Evolutionary conservation across 2,797 vertebrate species (phyloP).

Genomic region (Alauda arvensis): DNA sequence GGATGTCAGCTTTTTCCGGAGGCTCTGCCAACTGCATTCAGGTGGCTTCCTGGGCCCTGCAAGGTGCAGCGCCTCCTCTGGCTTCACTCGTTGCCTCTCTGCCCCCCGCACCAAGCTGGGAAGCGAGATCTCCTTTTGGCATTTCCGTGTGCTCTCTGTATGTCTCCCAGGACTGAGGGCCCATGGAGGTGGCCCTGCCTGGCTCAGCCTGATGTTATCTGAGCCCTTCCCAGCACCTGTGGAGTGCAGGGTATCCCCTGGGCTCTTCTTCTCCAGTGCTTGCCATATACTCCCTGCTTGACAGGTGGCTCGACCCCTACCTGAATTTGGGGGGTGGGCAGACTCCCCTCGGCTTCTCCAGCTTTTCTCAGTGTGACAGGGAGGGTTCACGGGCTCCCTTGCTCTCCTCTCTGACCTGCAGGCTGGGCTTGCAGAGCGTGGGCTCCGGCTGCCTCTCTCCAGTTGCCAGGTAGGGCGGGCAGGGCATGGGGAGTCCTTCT

Average conservation of each 20-base stretch:
- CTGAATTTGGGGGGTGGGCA: rapidly evolving
- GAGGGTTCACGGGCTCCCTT: not conserved
- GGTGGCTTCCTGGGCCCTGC: not conserved
- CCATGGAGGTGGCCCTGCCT: not conserved
- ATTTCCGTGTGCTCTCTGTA: not conserved
- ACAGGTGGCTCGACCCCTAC: not conserved
- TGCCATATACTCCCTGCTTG: not conserved
- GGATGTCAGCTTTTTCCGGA: not conserved
- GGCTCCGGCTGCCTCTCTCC: conserved; percentile 22
- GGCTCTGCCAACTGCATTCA: conserved; percentile 8
- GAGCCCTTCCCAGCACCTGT: not conserved
- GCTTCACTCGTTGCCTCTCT: not conserved
- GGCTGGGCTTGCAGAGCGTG: not conserved
- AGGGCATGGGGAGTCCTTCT: not conserved
- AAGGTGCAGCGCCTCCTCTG: not conserved
- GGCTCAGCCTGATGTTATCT: not conserved
- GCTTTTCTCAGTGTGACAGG: not conserved
- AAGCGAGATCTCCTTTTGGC: conserved; percentile 26
- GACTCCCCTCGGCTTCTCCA: conserved; percentile 29
- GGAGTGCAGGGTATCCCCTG: not conserved
- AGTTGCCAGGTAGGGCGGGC: not conserved
- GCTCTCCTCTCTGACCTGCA: not conserved
- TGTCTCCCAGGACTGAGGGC: not conserved
- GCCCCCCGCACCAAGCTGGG: not conserved
- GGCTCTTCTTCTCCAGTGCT: conserved; percentile 7